A percentile compares a stretch with the other conserved stretches of the same genome.
These are phyloP conservation scores for Pangasius djambal DNA, from an alignment of 2,797 vertebrate genomes.

Conservation along the genomic window DNA sequence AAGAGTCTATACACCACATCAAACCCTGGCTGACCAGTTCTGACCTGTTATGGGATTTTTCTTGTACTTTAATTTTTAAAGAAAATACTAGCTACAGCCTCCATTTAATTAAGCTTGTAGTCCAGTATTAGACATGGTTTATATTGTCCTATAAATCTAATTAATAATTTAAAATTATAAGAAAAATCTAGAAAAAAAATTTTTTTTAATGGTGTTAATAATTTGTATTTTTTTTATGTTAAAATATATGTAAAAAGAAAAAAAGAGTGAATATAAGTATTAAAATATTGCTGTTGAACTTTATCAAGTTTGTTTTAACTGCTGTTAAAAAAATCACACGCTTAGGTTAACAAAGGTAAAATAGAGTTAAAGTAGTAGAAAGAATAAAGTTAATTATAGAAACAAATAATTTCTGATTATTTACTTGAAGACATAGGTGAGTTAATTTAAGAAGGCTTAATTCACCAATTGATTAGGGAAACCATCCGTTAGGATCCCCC, in stretches of 20 bases:
- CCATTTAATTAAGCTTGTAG: neutral
- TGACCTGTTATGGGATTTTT: neutral
- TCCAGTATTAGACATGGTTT: neutral
- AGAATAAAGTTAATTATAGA: neutral
- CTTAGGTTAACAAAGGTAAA: neutral
- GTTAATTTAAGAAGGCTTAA: neutral
- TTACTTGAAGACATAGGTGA: neutral
- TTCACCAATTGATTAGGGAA: neutral
- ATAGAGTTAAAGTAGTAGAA: neutral
- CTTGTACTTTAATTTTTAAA: neutral
- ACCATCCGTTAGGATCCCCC: no score
- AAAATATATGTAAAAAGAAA: neutral
- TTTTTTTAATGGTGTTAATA: no score
- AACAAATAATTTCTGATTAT: neutral
- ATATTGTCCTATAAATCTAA: neutral
- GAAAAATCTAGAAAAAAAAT: neutral
- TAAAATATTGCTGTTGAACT: neutral
- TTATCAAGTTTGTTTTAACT: neutral
- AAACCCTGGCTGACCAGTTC: no score
- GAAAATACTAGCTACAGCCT: no score
- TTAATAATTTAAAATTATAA: neutral
- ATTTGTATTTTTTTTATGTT: neutral
- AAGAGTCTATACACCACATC: no score
- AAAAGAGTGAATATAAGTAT: neutral
- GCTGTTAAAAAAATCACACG: neutral